These are phyloP conservation scores for Protomyctophum bolini DNA, from an alignment of 2,113 vertebrate genomes.

Conservation along the genomic window DNA sequence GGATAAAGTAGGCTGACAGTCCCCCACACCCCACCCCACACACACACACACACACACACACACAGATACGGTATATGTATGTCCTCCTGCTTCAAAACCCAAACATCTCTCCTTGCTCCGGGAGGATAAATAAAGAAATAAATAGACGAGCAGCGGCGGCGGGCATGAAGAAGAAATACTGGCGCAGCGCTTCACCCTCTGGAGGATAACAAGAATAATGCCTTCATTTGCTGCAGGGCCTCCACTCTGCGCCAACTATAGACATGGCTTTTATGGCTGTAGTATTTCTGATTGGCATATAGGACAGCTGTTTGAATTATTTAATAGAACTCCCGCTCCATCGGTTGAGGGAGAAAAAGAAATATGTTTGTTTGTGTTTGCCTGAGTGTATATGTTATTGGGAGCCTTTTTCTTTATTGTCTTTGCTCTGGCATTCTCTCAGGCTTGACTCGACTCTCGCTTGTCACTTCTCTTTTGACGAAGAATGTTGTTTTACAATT, in stretches of 20 bases:
- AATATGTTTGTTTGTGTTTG: constrained; percentile 59
- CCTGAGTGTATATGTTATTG: constrained; percentile 45
- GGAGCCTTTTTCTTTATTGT: constrained; percentile 49
- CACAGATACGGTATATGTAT: constrained; percentile 23
- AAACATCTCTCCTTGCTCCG: constrained; percentile 63
- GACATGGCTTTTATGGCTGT: constrained; percentile 80
- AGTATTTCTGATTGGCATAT: constrained; percentile 83
- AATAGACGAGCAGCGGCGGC: background rate
- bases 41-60: constrained; percentile 52
- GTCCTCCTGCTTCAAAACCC: constrained; percentile 66
- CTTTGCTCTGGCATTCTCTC: constrained; percentile 48
- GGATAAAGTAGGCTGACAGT: constrained; percentile 74
- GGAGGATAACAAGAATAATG: constrained; percentile 81
- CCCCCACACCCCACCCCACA: constrained; percentile 57
- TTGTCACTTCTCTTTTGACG: constrained; percentile 31
- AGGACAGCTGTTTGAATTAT: constrained; percentile 82
- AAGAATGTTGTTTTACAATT: background rate
- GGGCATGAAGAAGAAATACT: constrained; percentile 67
- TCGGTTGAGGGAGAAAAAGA: constrained; percentile 53
- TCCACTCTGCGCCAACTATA: constrained; percentile 70
- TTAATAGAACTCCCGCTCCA: constrained; percentile 73
- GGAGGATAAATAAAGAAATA: constrained; percentile 67
- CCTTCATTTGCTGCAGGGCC: constrained; percentile 77
- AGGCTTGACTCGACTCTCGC: constrained; percentile 47
- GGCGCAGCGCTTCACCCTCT: constrained; percentile 62